phyloP scores from a whole-genome alignment of 2,888 invertebrate genomes.

The Hypselothyrea guttata region DNA sequence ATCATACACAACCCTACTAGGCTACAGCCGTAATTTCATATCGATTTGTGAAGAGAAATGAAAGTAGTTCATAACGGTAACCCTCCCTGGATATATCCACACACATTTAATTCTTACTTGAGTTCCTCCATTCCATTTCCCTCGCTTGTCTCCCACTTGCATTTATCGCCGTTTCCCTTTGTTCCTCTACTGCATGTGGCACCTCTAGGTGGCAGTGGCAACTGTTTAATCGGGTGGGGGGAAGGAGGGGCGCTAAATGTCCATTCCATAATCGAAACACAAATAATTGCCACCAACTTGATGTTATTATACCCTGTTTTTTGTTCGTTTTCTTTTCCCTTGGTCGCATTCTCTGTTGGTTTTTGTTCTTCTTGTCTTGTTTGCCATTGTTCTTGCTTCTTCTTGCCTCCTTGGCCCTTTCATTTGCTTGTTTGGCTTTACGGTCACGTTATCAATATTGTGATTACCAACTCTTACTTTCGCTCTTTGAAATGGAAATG shows the following conservation, averaged over 20 bases:
- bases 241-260: conserved; percentile 5
- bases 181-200: background rate
- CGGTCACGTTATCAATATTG: conserved; percentile 27
- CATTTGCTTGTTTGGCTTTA: conserved; percentile 6
- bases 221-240: background rate
- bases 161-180: background rate
- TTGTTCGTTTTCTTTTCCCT: background rate
- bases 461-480: conserved; percentile 27
- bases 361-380: background rate
- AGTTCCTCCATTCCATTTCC: conserved; percentile 1
- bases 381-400: conserved; percentile 16
- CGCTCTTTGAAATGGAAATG: conserved; percentile 21
- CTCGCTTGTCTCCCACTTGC: background rate
- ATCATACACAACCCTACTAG: no score
- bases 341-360: background rate
- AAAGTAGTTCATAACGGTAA: no score
- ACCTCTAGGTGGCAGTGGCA: background rate
- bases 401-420: conserved; percentile 4
- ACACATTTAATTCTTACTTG: conserved; percentile 7
- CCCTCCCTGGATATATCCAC: conserved; percentile 6
- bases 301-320: conserved; percentile 4
- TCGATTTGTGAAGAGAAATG: no score
- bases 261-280: conserved; percentile 46
- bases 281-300: conserved; percentile 40
- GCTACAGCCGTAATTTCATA: no score